A percentile compares a stretch with the other conserved stretches of the same genome.
Conservation (phyloP, 2,113 vertebrate species). For the Poicephalus meyeri region DNA sequence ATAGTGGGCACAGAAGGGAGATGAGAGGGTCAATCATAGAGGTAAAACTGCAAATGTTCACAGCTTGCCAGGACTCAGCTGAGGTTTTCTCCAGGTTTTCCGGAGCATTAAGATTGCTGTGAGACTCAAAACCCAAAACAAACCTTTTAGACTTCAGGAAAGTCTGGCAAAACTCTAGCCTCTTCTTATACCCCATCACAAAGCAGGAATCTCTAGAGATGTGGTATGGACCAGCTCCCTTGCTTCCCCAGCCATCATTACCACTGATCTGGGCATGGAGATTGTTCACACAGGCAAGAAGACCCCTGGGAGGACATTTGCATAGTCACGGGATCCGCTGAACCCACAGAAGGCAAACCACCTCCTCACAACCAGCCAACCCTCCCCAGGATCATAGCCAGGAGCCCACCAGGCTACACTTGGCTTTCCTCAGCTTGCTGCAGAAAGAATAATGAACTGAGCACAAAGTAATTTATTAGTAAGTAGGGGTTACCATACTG, state of each 20-base stretch:
- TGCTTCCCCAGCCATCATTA: background rate
- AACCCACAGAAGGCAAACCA: background rate
- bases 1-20: background rate
- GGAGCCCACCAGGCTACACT: rapidly evolving
- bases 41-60: background rate
- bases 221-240: background rate
- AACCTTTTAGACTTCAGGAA: background rate
- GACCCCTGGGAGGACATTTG: background rate
- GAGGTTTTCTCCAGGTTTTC: background rate
- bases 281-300: background rate
- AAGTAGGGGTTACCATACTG: background rate
- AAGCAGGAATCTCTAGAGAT: background rate
- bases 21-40: rapidly evolving
- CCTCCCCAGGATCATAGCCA: rapidly evolving
- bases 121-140: background rate
- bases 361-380: background rate
- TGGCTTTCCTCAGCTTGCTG: background rate
- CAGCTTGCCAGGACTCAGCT: background rate
- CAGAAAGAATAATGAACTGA: background rate
- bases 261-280: rapidly evolving
- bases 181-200: background rate
- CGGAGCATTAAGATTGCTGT: background rate
- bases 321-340: background rate
- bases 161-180: background rate
- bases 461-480: background rate